Evolutionary conservation across 2,888 invertebrate species (phyloP).

Genomic region (Azorinus chamasolen): DNA sequence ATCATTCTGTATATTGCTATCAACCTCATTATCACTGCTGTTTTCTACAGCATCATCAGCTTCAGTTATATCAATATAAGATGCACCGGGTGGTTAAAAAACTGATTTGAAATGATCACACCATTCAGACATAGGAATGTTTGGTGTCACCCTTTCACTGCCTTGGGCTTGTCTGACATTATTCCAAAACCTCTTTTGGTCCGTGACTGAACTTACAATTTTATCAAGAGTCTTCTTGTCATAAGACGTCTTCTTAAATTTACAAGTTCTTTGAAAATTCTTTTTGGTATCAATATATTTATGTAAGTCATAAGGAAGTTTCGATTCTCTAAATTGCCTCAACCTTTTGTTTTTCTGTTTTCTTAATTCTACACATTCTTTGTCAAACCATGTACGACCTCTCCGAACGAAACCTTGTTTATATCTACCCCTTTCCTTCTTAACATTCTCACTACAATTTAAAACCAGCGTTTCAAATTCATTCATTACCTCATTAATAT

Average conservation of each 20-base stretch:
- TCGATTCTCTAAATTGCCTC: background rate
- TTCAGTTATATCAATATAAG: too few species aligned
- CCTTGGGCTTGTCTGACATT: background rate
- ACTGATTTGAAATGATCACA: background rate
- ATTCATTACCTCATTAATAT: too few species aligned
- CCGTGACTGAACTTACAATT: background rate
- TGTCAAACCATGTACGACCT: background rate
- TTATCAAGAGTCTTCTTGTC: background rate
- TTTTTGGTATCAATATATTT: background rate
- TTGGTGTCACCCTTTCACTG: background rate
- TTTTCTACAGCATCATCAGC: background rate
- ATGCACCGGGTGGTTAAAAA: too few species aligned
- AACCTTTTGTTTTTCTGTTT: background rate
- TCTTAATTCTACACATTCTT: background rate
- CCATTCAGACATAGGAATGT: background rate
- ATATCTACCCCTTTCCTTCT: background rate
- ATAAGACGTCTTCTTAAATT: background rate
- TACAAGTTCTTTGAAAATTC: background rate
- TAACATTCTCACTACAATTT: too few species aligned
- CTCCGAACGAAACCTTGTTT: background rate
- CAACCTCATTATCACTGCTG: background rate
- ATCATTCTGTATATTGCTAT: background rate
- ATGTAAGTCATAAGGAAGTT: background rate
- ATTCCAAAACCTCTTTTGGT: conserved; percentile 3
- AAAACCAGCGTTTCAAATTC: too few species aligned